Evolutionary conservation across 2,797 vertebrate genomes (phyloP).

Genomic region (Arctocebus calabarensis): DNA sequence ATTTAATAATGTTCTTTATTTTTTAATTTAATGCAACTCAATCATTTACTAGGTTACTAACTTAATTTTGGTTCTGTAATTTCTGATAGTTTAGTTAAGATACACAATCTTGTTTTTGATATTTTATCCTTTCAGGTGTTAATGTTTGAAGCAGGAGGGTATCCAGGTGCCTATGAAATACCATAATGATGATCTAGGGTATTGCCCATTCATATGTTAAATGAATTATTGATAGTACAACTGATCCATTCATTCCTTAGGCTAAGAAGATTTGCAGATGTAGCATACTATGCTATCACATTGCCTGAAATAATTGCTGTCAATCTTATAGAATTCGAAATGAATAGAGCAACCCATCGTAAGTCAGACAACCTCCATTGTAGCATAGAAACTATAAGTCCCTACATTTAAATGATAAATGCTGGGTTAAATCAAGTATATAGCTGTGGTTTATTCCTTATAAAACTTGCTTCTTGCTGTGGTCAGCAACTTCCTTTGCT

Average conservation of each 20-base stretch:
- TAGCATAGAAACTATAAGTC: neutral
- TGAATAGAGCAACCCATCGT: neutral
- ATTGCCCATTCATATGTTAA: neutral
- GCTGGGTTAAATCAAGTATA: neutral
- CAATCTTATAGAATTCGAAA: constrained; percentile 1
- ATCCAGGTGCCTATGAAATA: neutral
- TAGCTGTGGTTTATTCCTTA: neutral
- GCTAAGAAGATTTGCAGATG: neutral
- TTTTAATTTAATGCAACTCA: neutral
- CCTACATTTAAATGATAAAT: neutral
- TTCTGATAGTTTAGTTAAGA: neutral
- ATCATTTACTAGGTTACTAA: neutral
- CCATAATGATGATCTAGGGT: neutral
- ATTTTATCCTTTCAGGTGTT: neutral
- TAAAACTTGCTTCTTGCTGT: neutral
- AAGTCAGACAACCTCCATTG: neutral
- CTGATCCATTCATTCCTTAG: neutral
- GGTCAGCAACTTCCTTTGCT: constrained; percentile 12
- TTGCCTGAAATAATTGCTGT: neutral
- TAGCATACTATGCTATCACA: neutral
- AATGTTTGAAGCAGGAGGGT: neutral
- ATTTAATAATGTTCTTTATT: neutral
- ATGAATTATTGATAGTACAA: neutral
- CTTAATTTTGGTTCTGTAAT: neutral
- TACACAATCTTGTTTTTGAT: neutral